Evolutionary conservation across 2,113 vertebrate species (phyloP), one percentile per base, ranked within the genome.

Genomic region (Axis porcinus): DNA sequence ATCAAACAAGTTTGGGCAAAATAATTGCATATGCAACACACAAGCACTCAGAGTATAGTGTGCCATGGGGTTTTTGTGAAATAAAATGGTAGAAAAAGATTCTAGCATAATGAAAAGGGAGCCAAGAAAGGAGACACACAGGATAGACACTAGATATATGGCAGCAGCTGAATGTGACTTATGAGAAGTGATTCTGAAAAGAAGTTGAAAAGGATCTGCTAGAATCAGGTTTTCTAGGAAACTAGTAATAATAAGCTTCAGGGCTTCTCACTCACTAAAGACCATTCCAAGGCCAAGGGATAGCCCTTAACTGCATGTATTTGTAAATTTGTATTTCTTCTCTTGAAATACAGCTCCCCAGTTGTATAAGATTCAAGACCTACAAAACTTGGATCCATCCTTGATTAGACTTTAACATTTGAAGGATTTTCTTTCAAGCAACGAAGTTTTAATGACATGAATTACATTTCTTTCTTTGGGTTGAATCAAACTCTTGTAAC

Each of bases 401-500:
- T 94, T 86, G 23, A 85, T 58, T 58, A 89, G 52, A 89, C 11
- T 12, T 92, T 92, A 50, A 36, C 33, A 76, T 58, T 47, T 94
- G 74, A 23, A 97, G 94, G 43, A 74, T 83, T 74, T 64, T 74
- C 27, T 23, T 76, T 78, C 30, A 89, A 86, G 40, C 36, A 86
- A 82, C 0, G 30, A 95, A 60, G 13, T 50, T 87, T 47, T 67
- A 83, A 96, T 93, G 55, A 86, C 27, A 47, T 78, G 19, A 94
- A 96, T 92, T 94, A 60, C n/a, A 87, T 88, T 97, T 93, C 86
- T 82, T 96, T 91, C 52, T 36, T 81, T 89, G 28, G 40, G 2
- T 91, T 19, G 3, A 85, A 67, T 70, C 76, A 89, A 93, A 79
- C 28, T 76, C 55, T 45, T 88, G 16, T 74, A 60, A 74, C 81